Evolutionary conservation across 1,140 invertebrate genomes (phyloP), one percentile per base, ranked within the genome.

Genomic region (Lanistes nyassanus): DNA sequence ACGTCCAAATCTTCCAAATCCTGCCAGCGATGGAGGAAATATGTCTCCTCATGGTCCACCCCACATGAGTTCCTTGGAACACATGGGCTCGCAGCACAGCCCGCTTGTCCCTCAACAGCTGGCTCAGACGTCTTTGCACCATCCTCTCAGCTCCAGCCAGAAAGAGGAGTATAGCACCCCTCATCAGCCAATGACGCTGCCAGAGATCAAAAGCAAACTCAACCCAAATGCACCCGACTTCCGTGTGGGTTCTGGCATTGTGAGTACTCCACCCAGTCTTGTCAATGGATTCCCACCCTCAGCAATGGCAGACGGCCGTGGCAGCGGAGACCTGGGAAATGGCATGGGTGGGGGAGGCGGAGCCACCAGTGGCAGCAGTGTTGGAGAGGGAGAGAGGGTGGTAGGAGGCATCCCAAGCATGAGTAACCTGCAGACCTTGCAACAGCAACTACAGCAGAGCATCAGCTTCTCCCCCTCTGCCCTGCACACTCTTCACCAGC

Each of bases 141-240:
- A 73, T 51, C 72, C 47, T 7, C 64, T 29, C 34, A 70, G 78
- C 19, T 65, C 80, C 53, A 80, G 76, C 71, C 80, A 84, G 60
- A 87, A 86, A 67, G 83, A 86, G 67, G 86, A 88, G 77, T 87
- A 88, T 80, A 80, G 87, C 76, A 82, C 91, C 84, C 70, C 91
- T 86, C 67, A 85, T 65, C 84, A 88, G 71, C 87, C 88, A 34
- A 87, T 89, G 86, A 90, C 86, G 23, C 79, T 89, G 65, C 88
- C 88, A 11, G 86, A 88, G 67, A 88, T 91, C 39, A 88, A 90
- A 76, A 96, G 94, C 51, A 91, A 94, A 67, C 91, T 97, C 67
- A 97, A 97, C 90, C 95, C 95, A 1, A 93, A 95, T 83, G 95
- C 95, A 29, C 95, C 95, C 3, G 95, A 96, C 88, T 97, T 96